A percentile compares a stretch with the other conserved stretches of the same genome.
Conservation (phyloP, 2,888 invertebrate species). For the Caenorhabditis sulstoni region DNA sequence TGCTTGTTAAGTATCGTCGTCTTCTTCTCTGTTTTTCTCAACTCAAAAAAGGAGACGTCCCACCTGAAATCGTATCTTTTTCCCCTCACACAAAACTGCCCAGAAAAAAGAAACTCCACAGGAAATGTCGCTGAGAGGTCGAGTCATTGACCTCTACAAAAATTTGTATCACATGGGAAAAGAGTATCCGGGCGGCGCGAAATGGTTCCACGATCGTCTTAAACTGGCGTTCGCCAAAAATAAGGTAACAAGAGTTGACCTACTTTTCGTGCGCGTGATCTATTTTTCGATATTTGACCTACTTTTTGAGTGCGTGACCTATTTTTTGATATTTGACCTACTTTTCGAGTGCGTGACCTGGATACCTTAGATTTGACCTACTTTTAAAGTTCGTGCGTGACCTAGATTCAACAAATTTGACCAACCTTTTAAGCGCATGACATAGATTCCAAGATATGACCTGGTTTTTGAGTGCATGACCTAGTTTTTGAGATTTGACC, state of each 20-base stretch:
- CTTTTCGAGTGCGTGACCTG: too few species aligned
- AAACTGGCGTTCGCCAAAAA: conserved; percentile 74
- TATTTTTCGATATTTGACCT: too few species aligned
- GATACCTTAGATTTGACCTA: not conserved
- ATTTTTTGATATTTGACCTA: too few species aligned
- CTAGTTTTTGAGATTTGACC: not conserved
- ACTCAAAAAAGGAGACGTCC: too few species aligned
- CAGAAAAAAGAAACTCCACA: not conserved
- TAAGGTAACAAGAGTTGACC: conserved; percentile 38
- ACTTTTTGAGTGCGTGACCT: too few species aligned
- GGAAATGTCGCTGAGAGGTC: conserved; percentile 48
- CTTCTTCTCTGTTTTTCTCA: too few species aligned
- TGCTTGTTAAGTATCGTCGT: too few species aligned
- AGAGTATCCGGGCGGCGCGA: conserved; percentile 75
- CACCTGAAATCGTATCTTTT: conserved; percentile 10
- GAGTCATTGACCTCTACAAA: conserved; percentile 71
- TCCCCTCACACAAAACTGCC: not conserved
- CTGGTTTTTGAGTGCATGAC: too few species aligned
- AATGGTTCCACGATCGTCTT: conserved; percentile 75
- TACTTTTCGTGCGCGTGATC: not conserved
- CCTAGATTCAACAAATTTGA: not conserved
- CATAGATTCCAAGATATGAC: too few species aligned
- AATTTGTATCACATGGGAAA: conserved; percentile 75
- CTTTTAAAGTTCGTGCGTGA: too few species aligned
- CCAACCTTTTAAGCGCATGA: too few species aligned